Conservation (phyloP, 2,113 vertebrate genomes). For the Lepisosteus osseus region DNA sequence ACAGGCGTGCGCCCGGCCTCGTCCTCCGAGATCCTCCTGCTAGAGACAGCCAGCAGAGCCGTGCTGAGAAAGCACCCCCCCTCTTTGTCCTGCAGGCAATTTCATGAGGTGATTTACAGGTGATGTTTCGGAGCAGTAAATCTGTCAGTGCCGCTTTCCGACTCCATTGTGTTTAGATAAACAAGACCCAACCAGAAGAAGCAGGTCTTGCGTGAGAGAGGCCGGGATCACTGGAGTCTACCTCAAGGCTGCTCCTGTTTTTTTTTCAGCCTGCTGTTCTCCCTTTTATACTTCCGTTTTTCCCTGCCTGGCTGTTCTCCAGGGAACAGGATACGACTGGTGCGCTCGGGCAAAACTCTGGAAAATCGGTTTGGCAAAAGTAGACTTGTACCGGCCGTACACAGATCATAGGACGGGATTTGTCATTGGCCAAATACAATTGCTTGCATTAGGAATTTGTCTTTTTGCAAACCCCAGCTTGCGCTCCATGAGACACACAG, state of each 20-base stretch:
- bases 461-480: no score
- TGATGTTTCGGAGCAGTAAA: conserved; percentile 35
- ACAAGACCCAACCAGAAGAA: conserved; percentile 40
- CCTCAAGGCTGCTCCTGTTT: conserved; percentile 57
- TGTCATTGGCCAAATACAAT: no score
- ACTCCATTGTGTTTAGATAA: conserved; percentile 38
- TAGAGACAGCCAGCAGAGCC: conserved; percentile 36
- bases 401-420: no score
- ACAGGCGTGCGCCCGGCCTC: conserved; percentile 49
- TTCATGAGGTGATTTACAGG: conserved; percentile 26
- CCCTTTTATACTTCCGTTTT: conserved; percentile 38
- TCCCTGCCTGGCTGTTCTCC: conserved; percentile 42
- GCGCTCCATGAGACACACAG: no score
- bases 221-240: conserved; percentile 44
- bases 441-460: no score
- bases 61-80: background rate
- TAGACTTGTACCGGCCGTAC: conserved; percentile 29
- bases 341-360: conserved; percentile 44
- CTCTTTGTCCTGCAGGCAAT: conserved; percentile 5
- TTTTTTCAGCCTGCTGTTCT: conserved; percentile 44
- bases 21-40: conserved; percentile 47
- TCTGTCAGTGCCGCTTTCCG: conserved; percentile 40
- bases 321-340: conserved; percentile 54
- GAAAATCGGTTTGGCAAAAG: conserved; percentile 47
- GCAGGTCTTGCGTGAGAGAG: conserved; percentile 50